These are phyloP conservation scores for Pteromalus puparum DNA, from an alignment of 1,140 invertebrate species.

Conservation along the genomic window DNA sequence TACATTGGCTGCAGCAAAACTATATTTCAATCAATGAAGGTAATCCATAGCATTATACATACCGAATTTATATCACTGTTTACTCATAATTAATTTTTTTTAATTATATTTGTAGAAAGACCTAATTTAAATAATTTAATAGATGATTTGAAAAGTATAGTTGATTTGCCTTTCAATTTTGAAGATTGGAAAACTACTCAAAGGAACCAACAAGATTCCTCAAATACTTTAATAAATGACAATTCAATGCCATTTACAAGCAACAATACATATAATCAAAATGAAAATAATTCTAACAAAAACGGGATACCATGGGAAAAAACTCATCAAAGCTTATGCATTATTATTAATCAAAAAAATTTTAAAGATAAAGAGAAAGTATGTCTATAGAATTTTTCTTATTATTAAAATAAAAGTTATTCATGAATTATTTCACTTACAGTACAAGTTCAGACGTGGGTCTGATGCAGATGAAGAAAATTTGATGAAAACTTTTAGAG, in stretches of 20 bases:
- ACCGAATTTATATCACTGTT: neutral
- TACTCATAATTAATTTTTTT: neutral
- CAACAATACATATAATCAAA: neutral
- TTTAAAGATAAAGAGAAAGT: slow-evolving; percentile 17
- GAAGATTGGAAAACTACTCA: slow-evolving; percentile 20
- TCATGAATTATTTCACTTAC: neutral
- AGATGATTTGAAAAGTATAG: slow-evolving; percentile 22
- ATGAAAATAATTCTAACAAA: neutral
- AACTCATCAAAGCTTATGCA: slow-evolving; percentile 30
- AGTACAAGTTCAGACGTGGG: slow-evolving; percentile 32
- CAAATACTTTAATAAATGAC: neutral
- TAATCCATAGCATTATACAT: neutral
- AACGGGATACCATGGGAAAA: slow-evolving; percentile 4
- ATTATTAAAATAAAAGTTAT: neutral
- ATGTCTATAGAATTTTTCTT: neutral
- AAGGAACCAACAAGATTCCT: neutral
- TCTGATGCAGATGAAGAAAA: slow-evolving; percentile 36
- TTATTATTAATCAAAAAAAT: slow-evolving; percentile 41
- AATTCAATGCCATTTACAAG: slow-evolving; percentile 3
- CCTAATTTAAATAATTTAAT: slow-evolving; percentile 38
- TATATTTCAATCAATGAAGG: slow-evolving; percentile 41
- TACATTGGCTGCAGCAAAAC: slow-evolving; percentile 26
- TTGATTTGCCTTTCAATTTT: slow-evolving; percentile 43
- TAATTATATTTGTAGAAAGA: slow-evolving; percentile 30
- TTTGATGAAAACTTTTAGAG: slow-evolving; percentile 34